Evolutionary conservation across 2,113 vertebrate genomes (phyloP), one percentile per base, ranked within the genome.

Genomic region (Strix uralensis): DNA sequence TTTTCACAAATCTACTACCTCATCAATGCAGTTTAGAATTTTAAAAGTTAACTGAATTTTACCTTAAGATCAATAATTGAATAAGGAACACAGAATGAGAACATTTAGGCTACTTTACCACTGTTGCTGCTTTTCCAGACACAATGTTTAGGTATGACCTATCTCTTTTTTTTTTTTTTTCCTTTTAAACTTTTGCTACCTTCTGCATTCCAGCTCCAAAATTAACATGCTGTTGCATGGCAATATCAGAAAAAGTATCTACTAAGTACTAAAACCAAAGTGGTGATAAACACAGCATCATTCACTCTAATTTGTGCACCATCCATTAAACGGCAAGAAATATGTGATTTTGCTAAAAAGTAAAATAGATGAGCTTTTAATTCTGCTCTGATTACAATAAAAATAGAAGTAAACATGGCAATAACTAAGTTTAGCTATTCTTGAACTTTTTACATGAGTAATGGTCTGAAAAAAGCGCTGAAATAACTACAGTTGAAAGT

Each of bases 201-300:
- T 58, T 97, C 93, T 90, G 61, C 88, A 94, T 97, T 96, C 84
- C 86, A 93, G 92, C 72, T 97, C 72, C 70, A 59, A 95, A 81
- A 96, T 91, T 83, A 95, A 83, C 62, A 88, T 66, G 59, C 52
- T 70, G 81, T 92, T 97, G 79, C 90, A 77, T 26, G 22, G 94
- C 89, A 96, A 94, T 85, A 94, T 74, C 77, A 91, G 83, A 94
- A 87, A 38, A 59, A 86, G 58, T 55, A 84, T 83, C 82, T 57
- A 86, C 23, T 73, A 34, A 81, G 74, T 75, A 91, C 67, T 88
- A 90, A 96, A 96, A 83, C 72, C 78, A 83, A 97, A 96, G 70
- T 6, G 20, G 8, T 15, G 23, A 73, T 66, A 71, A 92, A 85
- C 51, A 75, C 11, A 49, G 25, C 30, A 66, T 22, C 38, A 62